These are phyloP conservation scores for Popillia japonica DNA, from an alignment of 1,140 invertebrate species.

Conservation along the genomic window DNA sequence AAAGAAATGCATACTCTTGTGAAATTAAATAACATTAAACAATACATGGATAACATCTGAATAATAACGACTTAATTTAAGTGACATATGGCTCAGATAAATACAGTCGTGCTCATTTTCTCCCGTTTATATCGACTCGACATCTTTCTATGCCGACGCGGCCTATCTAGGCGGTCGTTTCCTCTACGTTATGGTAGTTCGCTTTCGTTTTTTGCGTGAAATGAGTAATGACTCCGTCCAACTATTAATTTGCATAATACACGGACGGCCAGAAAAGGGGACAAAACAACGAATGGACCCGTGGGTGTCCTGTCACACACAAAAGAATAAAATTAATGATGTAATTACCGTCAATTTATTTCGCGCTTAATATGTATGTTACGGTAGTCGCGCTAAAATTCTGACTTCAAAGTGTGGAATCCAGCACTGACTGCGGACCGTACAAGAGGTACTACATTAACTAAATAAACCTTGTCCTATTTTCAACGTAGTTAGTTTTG, in stretches of 20 bases:
- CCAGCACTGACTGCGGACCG: too few relatives aligned
- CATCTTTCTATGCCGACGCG: background rate
- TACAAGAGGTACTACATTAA: too few relatives aligned
- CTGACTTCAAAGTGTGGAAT: background rate
- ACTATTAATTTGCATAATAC: constrained; percentile 12
- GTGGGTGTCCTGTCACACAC: constrained; percentile 3
- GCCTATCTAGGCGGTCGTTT: background rate
- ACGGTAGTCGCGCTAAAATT: background rate
- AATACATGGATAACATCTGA: too few relatives aligned
- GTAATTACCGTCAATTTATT: constrained; percentile 11
- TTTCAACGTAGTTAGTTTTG: too few relatives aligned
- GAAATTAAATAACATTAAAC: too few relatives aligned
- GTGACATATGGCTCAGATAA: background rate
- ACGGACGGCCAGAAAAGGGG: background rate
- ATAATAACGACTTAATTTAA: constrained; percentile 1
- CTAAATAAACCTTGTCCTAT: too few relatives aligned
- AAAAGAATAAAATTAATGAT: constrained; percentile 12
- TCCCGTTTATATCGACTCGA: background rate
- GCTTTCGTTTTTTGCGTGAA: constrained; percentile 9
- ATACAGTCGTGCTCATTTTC: background rate
- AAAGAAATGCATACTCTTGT: too few relatives aligned
- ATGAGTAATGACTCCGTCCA: background rate
- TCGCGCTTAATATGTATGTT: background rate
- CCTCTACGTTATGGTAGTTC: background rate
- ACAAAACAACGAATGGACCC: background rate